phyloP scores from a whole-genome alignment of 2,113 vertebrate species.

The Pollimyrus isidori region DNA sequence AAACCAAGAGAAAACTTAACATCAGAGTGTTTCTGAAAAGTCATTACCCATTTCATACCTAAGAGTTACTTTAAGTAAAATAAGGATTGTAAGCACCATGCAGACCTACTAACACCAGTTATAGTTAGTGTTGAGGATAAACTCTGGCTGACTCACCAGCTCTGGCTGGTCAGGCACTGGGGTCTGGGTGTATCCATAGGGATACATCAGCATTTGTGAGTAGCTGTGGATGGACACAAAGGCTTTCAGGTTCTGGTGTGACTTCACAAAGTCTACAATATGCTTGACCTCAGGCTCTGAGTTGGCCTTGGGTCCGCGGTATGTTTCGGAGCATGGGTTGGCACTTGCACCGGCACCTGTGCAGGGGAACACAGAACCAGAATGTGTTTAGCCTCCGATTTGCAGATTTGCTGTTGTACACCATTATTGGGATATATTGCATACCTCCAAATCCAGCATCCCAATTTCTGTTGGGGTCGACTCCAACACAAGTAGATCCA shows the following conservation, averaged over 20 bases:
- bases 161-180: slow-evolving; percentile 53
- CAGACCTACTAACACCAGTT: neutral
- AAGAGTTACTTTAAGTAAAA: neutral
- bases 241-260: slow-evolving; percentile 77
- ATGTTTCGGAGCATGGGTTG: slow-evolving; percentile 71
- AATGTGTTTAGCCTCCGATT: neutral
- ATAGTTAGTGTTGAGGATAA: too few relatives aligned
- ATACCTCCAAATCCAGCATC: slow-evolving; percentile 78
- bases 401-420: neutral
- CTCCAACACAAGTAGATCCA: slow-evolving; percentile 61
- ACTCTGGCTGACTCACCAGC: slow-evolving; percentile 63
- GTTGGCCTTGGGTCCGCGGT: slow-evolving; percentile 65
- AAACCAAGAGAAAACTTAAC: neutral
- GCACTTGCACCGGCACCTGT: slow-evolving; percentile 71
- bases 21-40: neutral
- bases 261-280: slow-evolving; percentile 83
- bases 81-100: neutral
- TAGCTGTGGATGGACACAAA: slow-evolving; percentile 92
- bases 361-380: neutral
- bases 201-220: slow-evolving; percentile 88
- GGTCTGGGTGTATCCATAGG: slow-evolving; percentile 71
- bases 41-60: neutral
- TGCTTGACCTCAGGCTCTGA: slow-evolving; percentile 83
- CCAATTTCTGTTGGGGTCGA: slow-evolving; percentile 89
- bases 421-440: neutral